Evolutionary conservation across 2,797 vertebrate genomes (phyloP).

Genomic region (Melopsittacus undulatus): DNA sequence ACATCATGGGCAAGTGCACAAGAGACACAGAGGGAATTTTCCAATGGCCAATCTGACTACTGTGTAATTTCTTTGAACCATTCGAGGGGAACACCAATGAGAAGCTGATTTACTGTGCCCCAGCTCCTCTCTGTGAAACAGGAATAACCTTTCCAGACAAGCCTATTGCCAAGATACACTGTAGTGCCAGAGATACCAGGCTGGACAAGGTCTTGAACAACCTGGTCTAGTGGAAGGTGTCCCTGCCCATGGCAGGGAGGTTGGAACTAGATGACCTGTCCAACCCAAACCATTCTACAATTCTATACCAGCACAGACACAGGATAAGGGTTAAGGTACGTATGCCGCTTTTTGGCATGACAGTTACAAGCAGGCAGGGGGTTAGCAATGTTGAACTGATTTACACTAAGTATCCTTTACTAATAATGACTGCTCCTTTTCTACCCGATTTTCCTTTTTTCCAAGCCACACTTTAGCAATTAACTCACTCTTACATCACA

Average conservation of each 20-base stretch:
- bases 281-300: neutral
- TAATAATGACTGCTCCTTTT: neutral
- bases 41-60: neutral
- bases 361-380: neutral
- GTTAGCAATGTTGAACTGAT: neutral
- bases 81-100: neutral
- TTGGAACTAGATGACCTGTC: neutral
- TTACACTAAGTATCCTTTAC: neutral
- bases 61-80: neutral
- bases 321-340: neutral
- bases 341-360: neutral
- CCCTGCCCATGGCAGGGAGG: neutral
- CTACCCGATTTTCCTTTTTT: neutral
- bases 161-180: neutral
- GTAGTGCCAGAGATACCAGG: fast-evolving
- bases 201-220: neutral
- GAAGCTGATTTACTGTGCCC: neutral
- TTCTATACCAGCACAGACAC: neutral
- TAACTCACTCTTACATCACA: neutral
- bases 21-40: neutral
- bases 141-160: neutral
- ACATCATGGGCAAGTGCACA: neutral
- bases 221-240: neutral
- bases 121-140: neutral
- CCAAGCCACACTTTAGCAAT: neutral